phyloP scores from a whole-genome alignment of 2,888 invertebrate genomes.

The Pristionchus fissidentatus region DNA sequence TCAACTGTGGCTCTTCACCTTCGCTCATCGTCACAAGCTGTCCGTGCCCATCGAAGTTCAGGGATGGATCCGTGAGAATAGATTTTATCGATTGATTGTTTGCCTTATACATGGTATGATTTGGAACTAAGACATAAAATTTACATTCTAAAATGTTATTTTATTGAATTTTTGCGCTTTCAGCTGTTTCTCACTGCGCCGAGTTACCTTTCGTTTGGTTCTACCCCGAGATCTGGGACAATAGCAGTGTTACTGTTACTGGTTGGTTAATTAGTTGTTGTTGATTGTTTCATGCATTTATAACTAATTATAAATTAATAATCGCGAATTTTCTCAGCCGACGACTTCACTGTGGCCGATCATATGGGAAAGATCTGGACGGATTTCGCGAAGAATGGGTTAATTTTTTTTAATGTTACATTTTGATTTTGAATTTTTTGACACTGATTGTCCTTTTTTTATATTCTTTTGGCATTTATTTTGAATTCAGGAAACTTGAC shows the following conservation, averaged over 20 bases:
- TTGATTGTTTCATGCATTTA: too few relatives aligned
- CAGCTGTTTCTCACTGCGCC: constrained; percentile 25
- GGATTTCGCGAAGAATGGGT: constrained; percentile 15
- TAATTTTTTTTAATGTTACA: neutral
- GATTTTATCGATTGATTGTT: too few relatives aligned
- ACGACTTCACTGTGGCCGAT: constrained; percentile 3
- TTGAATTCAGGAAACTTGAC: neutral
- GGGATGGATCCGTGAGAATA: constrained; percentile 12
- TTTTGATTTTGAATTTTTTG: neutral
- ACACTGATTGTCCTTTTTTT: neutral
- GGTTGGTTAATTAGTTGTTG: too few relatives aligned
- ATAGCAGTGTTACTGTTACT: neutral
- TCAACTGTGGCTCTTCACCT: neutral
- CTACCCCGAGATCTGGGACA: constrained; percentile 16
- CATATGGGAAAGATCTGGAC: constrained; percentile 28
- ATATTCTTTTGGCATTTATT: neutral
- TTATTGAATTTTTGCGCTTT: too few relatives aligned
- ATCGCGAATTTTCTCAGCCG: neutral
- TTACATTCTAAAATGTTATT: too few relatives aligned
- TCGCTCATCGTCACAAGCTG: neutral
- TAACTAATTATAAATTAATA: neutral
- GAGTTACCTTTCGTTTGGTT: constrained; percentile 32
- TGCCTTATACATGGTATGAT: neutral
- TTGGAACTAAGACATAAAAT: neutral
- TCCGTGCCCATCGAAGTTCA: neutral